Conservation (phyloP, 92 coral and sea anemone genomes). For the Porites lobata region DNA sequence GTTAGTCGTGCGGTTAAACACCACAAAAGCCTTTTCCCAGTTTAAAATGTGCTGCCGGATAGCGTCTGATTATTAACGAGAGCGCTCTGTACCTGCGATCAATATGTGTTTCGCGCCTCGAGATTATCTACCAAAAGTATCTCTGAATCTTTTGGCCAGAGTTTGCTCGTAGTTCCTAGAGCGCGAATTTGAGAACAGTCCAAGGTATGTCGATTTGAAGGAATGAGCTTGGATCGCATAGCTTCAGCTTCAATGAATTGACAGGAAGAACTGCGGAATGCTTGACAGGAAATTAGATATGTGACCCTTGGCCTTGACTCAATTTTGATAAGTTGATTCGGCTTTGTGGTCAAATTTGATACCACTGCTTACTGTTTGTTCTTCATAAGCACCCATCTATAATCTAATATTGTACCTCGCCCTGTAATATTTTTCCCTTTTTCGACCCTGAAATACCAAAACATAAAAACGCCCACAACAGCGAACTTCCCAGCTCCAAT, state of each 20-base stretch:
- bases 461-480: neutral
- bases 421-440: neutral
- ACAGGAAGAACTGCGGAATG: slow-evolving; percentile 64
- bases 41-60: neutral
- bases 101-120: neutral
- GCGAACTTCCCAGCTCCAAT: neutral
- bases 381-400: neutral
- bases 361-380: neutral
- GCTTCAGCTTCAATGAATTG: slow-evolving; percentile 38
- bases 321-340: slow-evolving; percentile 1
- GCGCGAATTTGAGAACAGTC: slow-evolving; percentile 53
- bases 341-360: slow-evolving; percentile 58
- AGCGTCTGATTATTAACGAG: neutral
- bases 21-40: slow-evolving; percentile 8
- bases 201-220: slow-evolving; percentile 64
- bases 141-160: neutral
- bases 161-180: neutral
- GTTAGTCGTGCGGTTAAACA: neutral
- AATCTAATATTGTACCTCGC: neutral
- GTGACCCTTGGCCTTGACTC: slow-evolving; percentile 15
- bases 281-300: slow-evolving; percentile 74
- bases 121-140: neutral
- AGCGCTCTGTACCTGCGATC: neutral
- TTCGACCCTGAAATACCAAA: too few relatives aligned
- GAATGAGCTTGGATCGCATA: slow-evolving; percentile 40